A percentile compares a stretch with the other conserved stretches of the same genome.
Conservation (phyloP, 2,888 invertebrate genomes). For the Venustoraphidia nigricollis region DNA sequence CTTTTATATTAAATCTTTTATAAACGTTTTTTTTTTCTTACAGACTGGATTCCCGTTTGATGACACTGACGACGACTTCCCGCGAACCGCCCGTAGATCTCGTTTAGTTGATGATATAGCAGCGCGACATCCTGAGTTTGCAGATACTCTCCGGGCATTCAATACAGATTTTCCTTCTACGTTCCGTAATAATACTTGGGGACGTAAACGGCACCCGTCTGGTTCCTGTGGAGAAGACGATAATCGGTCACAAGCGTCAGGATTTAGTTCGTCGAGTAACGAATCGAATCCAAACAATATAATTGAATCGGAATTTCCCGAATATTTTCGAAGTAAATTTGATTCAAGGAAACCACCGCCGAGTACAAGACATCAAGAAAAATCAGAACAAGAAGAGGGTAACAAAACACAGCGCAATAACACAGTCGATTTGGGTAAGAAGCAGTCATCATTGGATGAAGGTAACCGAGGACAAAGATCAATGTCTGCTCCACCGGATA, state of each 20-base stretch:
- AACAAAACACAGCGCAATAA: slow-evolving; percentile 41
- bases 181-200: background rate
- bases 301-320: slow-evolving; percentile 30
- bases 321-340: slow-evolving; percentile 24
- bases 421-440: slow-evolving; percentile 64
- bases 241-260: background rate
- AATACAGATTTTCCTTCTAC: slow-evolving; percentile 2
- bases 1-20: background rate
- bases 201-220: slow-evolving; percentile 2
- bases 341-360: background rate
- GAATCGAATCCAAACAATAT: background rate
- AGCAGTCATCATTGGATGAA: slow-evolving; percentile 36
- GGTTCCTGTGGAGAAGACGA: slow-evolving; percentile 3
- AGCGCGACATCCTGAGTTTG: slow-evolving; percentile 57
- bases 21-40: slow-evolving; percentile 14
- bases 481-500: slow-evolving; percentile 65
- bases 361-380: slow-evolving; percentile 16
- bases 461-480: slow-evolving; percentile 47
- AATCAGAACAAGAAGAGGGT: slow-evolving; percentile 10
- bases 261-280: background rate
- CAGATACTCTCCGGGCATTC: slow-evolving; percentile 44
- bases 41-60: slow-evolving; percentile 56
- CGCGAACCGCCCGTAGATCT: slow-evolving; percentile 24
- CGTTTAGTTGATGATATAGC: slow-evolving; percentile 52
- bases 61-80: slow-evolving; percentile 24